Evolutionary conservation across 2,113 vertebrate species (phyloP).

Genomic region (Alexandromys fortis): DNA sequence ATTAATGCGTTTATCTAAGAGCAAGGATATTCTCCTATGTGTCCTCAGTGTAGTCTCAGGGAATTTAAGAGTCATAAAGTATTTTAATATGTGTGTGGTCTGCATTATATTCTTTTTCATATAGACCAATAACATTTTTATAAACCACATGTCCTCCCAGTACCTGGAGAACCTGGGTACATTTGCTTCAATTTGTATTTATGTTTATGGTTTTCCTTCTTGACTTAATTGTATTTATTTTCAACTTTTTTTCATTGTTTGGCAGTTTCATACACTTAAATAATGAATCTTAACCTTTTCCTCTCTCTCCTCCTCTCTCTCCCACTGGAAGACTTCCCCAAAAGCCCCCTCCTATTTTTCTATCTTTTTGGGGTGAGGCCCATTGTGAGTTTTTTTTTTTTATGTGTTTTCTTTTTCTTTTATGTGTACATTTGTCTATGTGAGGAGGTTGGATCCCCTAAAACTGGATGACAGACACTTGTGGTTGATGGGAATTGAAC

Average conservation of each 20-base stretch:
- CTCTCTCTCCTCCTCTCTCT: not conserved
- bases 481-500: not conserved
- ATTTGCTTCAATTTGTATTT: slow-evolving; percentile 46
- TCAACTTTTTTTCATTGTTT: not conserved
- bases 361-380: not conserved
- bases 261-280: not conserved
- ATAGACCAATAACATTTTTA: not conserved
- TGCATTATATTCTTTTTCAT: not conserved
- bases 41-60: not conserved
- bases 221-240: slow-evolving; percentile 31
- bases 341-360: not conserved
- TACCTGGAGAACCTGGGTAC: not conserved
- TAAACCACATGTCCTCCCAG: not conserved
- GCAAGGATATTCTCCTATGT: not conserved
- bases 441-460: not conserved
- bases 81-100: not conserved
- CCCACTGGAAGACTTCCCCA: not conserved
- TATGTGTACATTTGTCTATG: not conserved
- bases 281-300: not conserved
- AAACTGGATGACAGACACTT: not conserved
- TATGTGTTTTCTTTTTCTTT: not conserved
- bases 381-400: not conserved
- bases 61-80: slow-evolving; percentile 6
- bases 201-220: slow-evolving; percentile 8
- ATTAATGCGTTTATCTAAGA: not conserved